Conservation (phyloP, 2,797 vertebrate species). For the Myotis daubentonii region DNA sequence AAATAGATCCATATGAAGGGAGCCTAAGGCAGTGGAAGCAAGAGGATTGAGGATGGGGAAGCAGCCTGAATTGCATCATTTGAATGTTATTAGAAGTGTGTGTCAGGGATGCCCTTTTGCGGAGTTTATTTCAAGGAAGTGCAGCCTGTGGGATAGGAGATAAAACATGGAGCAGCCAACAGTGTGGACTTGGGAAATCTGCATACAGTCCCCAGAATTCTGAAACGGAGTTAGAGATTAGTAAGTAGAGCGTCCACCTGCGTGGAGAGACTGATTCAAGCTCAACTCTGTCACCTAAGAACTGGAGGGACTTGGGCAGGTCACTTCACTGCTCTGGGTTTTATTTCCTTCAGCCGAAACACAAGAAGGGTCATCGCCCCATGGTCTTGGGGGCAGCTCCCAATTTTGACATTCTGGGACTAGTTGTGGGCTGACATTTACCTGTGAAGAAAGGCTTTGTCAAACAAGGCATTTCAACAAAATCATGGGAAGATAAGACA, state of each 20-base stretch:
- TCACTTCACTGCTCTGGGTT: background rate
- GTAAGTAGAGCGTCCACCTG: background rate
- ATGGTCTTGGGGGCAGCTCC: background rate
- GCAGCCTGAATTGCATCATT: conserved; percentile 55
- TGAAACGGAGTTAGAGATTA: no score
- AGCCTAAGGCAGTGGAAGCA: conserved; percentile 63
- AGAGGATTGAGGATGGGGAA: conserved; percentile 40
- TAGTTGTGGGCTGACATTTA: background rate
- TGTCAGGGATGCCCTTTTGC: background rate
- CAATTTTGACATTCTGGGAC: background rate
- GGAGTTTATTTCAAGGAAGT: conserved; percentile 44
- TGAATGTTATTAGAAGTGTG: conserved; percentile 53
- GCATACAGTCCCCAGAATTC: fast-evolving
- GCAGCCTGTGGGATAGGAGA: background rate
- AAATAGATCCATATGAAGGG: conserved; percentile 71
- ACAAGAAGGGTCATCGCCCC: fast-evolving
- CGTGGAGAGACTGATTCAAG: background rate
- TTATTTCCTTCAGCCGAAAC: background rate
- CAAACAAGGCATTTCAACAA: background rate
- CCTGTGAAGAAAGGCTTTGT: background rate
- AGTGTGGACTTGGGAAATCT: background rate
- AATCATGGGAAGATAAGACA: background rate
- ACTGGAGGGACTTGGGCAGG: background rate
- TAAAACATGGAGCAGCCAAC: background rate
- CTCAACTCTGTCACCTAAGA: background rate